These are phyloP conservation scores for Coryphaenoides rupestris DNA, from an alignment of 2,113 vertebrate species.

Conservation along the genomic window DNA sequence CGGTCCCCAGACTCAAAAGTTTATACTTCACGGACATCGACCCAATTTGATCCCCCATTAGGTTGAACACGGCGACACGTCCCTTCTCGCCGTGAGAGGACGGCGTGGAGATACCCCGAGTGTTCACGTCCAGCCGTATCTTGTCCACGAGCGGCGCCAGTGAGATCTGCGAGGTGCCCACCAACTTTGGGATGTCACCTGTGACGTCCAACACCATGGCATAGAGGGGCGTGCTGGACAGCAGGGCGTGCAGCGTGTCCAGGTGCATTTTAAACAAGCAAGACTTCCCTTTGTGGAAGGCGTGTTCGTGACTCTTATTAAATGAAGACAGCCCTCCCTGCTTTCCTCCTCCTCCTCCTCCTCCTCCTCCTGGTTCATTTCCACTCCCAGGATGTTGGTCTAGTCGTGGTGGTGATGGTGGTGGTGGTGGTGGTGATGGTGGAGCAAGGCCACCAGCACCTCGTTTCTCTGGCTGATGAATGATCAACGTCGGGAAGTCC, in stretches of 20 bases:
- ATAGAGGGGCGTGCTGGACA: constrained; percentile 67
- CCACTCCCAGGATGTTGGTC: neutral
- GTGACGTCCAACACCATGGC: constrained; percentile 68
- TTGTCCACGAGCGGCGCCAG: constrained; percentile 59
- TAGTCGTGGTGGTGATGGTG: no score
- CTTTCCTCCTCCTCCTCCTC: no score
- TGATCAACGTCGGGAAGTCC: constrained; percentile 83
- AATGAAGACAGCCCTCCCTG: neutral
- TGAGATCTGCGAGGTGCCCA: constrained; percentile 75
- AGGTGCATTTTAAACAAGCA: constrained; percentile 79
- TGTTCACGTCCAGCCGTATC: constrained; percentile 55
- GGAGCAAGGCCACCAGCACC: neutral
- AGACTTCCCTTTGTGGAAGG: constrained; percentile 80
- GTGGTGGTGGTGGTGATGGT: no score
- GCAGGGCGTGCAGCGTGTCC: constrained; percentile 52
- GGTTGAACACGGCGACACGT: constrained; percentile 58
- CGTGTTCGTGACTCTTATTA: constrained; percentile 13
- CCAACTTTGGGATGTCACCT: constrained; percentile 58
- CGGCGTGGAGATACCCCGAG: constrained; percentile 39
- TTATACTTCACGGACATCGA: constrained; percentile 76
- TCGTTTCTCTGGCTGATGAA: constrained; percentile 55
- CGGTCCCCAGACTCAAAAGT: constrained; percentile 69
- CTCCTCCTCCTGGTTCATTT: neutral
- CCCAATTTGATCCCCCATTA: constrained; percentile 68
- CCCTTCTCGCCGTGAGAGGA: constrained; percentile 62